Evolutionary conservation across 2,797 vertebrate species (phyloP), one percentile per base, ranked within the genome.

Genomic region (Danio tinwini): DNA sequence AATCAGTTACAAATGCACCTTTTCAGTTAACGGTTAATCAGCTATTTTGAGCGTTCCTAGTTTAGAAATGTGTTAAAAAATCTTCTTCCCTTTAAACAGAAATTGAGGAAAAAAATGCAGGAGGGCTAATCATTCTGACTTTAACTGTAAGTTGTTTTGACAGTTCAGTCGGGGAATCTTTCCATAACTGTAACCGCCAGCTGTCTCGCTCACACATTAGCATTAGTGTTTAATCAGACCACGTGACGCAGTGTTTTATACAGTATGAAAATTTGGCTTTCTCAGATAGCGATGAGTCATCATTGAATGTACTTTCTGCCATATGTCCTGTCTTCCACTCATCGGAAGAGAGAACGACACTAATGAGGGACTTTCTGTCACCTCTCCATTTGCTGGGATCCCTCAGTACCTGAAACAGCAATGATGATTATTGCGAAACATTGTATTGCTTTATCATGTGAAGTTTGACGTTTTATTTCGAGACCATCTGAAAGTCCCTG

Each of bases 211-310:
- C 39, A 17, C 13, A 39, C 53, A 59, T 76, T 65, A 64, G 39
- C 65, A 29, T 56, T 45, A 29, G 39, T 73, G 63, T 58, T 72
- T 49, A 64, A 76, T 81, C 65, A 42, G 74, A 53, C 56, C 40
- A 21, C 71, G 74, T 72, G 52, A 37, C 39, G 37, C n/a, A 11
- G 3, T 12, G 39, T 29, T 52, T 13, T 63, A 68, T 67, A 56
- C 7, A 9, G 44, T 64, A 42, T 67, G 8, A 52, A 45, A 56
- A 44, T n/a, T 44, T 17, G 8, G 11, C 40, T 72, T 59, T 68
- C 62, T 55, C 3, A 70, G 67, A 59, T 37, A 74, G 58, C 52
- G 61, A 78, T 78, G 81, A 74, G 37, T 74, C 81, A 82, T 74
- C 42, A 45, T 50, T 64, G 17, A 65, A 40, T 72, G 56, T 77